phyloP scores from a whole-genome alignment of 1,140 invertebrate genomes.

The Caerostris extrusa region DNA sequence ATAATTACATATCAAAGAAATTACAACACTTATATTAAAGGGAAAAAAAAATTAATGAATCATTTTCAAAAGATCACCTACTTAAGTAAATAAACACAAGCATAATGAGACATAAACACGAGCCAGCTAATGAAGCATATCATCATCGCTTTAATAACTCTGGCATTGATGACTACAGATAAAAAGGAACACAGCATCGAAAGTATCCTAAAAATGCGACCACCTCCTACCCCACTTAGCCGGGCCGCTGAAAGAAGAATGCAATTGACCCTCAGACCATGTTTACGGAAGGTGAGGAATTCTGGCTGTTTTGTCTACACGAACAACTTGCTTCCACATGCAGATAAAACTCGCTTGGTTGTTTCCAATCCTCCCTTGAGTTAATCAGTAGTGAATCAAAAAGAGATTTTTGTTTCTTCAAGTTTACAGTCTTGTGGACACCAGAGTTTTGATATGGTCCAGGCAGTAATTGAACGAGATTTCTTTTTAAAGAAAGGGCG shows the following conservation, averaged over 20 bases:
- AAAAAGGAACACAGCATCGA: too few relatives aligned
- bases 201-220: constrained; percentile 37
- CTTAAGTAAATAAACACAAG: too few relatives aligned
- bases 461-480: not conserved
- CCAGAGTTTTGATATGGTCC: too few relatives aligned
- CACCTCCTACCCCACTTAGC: constrained; percentile 44
- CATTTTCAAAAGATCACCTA: too few relatives aligned
- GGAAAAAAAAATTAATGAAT: too few relatives aligned
- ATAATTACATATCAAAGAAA: too few relatives aligned
- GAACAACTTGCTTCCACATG: not conserved
- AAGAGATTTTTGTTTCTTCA: not conserved
- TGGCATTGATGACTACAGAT: too few relatives aligned
- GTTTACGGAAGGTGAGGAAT: constrained; percentile 44
- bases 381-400: not conserved
- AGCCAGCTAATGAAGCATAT: too few relatives aligned
- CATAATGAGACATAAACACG: too few relatives aligned
- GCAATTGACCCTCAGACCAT: constrained; percentile 27
- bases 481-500: not conserved
- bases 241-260: not conserved
- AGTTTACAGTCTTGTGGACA: not conserved
- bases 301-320: not conserved
- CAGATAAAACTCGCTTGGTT: not conserved
- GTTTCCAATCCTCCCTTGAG: not conserved
- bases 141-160: too few relatives aligned
- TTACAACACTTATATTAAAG: too few relatives aligned